Evolutionary conservation across 2,113 vertebrate species (phyloP), one percentile per base, ranked within the genome.

Genomic region (Catharus fuscescens): DNA sequence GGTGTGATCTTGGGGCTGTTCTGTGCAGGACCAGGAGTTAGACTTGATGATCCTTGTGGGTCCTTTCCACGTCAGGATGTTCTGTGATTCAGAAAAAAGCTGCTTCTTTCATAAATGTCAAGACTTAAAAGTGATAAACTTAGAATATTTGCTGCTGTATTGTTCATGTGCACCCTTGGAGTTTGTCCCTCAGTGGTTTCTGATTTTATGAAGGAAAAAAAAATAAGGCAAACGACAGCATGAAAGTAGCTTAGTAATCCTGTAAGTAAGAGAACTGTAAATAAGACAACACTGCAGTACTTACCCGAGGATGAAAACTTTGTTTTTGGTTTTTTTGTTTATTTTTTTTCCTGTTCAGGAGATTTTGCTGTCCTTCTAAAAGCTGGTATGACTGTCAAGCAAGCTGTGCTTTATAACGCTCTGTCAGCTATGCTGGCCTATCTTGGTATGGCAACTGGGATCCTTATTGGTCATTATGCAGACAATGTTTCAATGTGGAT

Each of bases 401-500:
- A 99, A 95, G 99, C 99, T 73, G 98, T 99, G 64, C 98, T 99
- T 19, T 99, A 99, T 59, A 99, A 99, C 1, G 97, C 98, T n/a
- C 96, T 99, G 93, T 99, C 99, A 15, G 99, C 99, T 59, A 98
- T 99, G 98, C 98, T 99, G 98, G 99, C 99, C 2, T 99, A 99
- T 82, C 97, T 99, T 47, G 99, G 99, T 24, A 98, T 99, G 99
- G 98, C 98, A 0, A 98, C 98, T 4, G 99, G 99, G 6, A 99
- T 99, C 93, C 97, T 99, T 50, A 99, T 99, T 7, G 99, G 99
- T 14, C 99, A 99, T 86, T 99, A 99, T 34, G 99, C 99, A 7
- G 99, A 99, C 87, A 99, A 99, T 56, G 98, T 99, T 91, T 99
- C 98, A n/a, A 99, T 98, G 97, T 99, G 99, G 99, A 99, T 99